Percentiles rank a stretch among this genome's conserved stretches.
These are phyloP conservation scores for Oryzias sinensis DNA, from an alignment of 2,797 vertebrate species.

Conservation along the genomic window DNA sequence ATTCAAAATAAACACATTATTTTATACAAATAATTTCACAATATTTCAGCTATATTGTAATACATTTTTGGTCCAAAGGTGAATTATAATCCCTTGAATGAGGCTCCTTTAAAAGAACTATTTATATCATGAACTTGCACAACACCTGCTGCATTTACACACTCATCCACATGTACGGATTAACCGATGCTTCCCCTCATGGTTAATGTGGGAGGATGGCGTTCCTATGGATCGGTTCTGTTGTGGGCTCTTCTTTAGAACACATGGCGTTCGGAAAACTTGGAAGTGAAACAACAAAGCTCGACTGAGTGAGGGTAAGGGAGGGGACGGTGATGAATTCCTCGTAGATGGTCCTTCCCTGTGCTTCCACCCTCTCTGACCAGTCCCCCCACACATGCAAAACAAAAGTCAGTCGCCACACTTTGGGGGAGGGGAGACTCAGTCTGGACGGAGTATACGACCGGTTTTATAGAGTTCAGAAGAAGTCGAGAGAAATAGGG, in stretches of 20 bases:
- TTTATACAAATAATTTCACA: no score
- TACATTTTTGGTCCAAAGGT: no score
- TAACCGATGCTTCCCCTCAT: not conserved
- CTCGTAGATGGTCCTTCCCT: constrained; percentile 41
- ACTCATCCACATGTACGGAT: no score
- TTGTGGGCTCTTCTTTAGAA: constrained; percentile 35
- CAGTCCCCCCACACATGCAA: constrained; percentile 62
- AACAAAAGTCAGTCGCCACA: constrained; percentile 75
- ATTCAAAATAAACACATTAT: no score
- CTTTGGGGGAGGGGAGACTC: constrained; percentile 76
- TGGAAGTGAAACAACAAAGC: constrained; percentile 74
- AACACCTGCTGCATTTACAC: no score
- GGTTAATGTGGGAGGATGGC: no score
- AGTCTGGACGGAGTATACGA: constrained; percentile 73
- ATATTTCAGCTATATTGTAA: no score
- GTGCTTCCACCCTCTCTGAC: constrained; percentile 58
- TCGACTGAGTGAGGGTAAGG: constrained; percentile 66
- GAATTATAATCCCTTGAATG: no score
- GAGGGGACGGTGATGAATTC: constrained; percentile 71
- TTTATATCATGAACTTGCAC: no score
- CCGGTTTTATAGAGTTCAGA: constrained; percentile 72
- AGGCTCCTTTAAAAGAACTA: no score
- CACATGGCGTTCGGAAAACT: constrained; percentile 56
- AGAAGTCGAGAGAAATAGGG: constrained; percentile 57
- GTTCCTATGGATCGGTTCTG: constrained; percentile 11